phyloP scores from a whole-genome alignment of 64 coral and sea anemone genomes.

The Anthopleura sola region DNA sequence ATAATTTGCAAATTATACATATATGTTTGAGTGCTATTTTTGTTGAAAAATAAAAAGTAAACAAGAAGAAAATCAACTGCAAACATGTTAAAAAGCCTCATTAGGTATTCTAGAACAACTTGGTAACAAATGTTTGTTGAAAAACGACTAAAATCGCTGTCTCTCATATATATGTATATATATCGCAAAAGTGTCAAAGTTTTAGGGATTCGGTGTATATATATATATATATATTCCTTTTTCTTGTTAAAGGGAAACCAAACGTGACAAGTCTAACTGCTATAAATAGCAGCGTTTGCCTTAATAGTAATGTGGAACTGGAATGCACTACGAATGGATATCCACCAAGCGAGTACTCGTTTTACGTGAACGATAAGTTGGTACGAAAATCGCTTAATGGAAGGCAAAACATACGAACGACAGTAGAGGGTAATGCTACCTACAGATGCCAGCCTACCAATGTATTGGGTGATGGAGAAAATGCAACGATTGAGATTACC shows the following conservation, averaged over 20 bases:
- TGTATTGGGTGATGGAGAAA: neutral
- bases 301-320: neutral
- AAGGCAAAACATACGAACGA: neutral
- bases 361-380: neutral
- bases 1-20: no score
- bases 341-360: neutral
- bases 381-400: neutral
- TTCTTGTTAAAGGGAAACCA: neutral
- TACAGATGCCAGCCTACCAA: neutral
- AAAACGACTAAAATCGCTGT: no score
- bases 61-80: no score
- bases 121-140: no score
- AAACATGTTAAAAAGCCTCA: no score
- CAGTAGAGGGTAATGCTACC: neutral
- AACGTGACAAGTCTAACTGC: neutral
- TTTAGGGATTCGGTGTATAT: no score
- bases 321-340: neutral
- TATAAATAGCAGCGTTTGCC: neutral
- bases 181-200: no score
- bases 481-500: neutral
- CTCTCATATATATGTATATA: no score
- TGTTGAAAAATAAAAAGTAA: no score
- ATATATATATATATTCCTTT: no score
- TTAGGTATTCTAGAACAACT: no score
- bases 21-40: no score